Percentiles rank a stretch among this genome's conserved stretches.
phyloP scores from a whole-genome alignment of 2,113 vertebrate genomes.

The Neotragus moschatus region DNA sequence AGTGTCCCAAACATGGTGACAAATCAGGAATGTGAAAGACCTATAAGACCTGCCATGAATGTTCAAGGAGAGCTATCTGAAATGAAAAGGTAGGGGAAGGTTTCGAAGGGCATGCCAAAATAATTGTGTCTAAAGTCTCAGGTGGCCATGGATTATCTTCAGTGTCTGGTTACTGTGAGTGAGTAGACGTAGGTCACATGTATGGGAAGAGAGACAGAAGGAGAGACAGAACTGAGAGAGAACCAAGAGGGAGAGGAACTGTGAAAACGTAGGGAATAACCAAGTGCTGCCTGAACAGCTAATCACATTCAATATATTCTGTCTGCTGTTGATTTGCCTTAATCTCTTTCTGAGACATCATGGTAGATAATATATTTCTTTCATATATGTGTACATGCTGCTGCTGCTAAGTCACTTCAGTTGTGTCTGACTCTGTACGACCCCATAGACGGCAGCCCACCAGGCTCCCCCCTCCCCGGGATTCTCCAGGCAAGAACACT shows the following conservation, averaged over 20 bases:
- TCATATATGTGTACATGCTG: background rate
- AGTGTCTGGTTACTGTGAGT: background rate
- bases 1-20: background rate
- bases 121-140: background rate
- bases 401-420: too few species aligned
- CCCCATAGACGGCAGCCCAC: too few species aligned
- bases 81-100: background rate
- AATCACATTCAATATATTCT: background rate
- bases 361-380: background rate
- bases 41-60: background rate
- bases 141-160: background rate
- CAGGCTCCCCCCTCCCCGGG: accelerated
- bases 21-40: background rate
- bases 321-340: background rate
- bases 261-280: background rate
- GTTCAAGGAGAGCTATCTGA: background rate
- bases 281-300: background rate
- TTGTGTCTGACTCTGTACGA: too few species aligned
- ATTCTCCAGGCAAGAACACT: too few species aligned
- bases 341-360: background rate
- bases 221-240: background rate
- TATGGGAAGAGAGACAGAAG: background rate
- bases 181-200: background rate
- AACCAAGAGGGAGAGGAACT: background rate
- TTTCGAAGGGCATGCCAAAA: background rate